A percentile compares a stretch with the other conserved stretches of the same genome.
Evolutionary conservation across 2,113 vertebrate genomes (phyloP).

Genomic region (Bungarus multicinctus): DNA sequence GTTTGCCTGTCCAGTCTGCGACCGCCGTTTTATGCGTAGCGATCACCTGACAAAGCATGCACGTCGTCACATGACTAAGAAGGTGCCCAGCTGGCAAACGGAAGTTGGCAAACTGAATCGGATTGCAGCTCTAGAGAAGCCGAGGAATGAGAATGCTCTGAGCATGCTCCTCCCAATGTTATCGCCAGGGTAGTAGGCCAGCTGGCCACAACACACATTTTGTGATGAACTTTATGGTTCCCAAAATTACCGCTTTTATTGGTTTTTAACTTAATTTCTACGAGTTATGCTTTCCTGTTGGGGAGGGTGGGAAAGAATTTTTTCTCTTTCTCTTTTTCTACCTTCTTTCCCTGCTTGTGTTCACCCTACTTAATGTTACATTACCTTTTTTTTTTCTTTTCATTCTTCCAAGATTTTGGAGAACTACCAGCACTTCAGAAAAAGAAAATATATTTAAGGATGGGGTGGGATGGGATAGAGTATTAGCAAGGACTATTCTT

Average conservation of each 20-base stretch:
- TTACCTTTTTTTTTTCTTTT: not conserved
- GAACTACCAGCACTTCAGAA: slow-evolving; percentile 71
- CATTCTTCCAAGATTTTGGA: slow-evolving; percentile 24
- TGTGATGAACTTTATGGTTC: not conserved
- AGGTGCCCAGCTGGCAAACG: slow-evolving; percentile 80
- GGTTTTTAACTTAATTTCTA: not conserved
- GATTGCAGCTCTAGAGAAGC: slow-evolving; percentile 60
- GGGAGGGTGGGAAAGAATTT: not conserved
- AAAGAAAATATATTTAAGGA: slow-evolving; percentile 29
- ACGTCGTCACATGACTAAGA: slow-evolving; percentile 85
- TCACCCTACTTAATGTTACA: not conserved
- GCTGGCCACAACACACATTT: not conserved
- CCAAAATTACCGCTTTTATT: not conserved
- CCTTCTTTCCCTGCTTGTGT: not conserved
- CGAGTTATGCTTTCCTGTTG: slow-evolving; percentile 26
- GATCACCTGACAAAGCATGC: slow-evolving; percentile 97
- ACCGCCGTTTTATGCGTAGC: slow-evolving; percentile 96
- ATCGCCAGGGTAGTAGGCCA: slow-evolving; percentile 30
- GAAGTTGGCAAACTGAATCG: slow-evolving; percentile 78
- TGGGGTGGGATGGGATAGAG: not conserved
- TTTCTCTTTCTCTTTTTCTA: not conserved
- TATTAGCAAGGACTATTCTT: slow-evolving; percentile 58
- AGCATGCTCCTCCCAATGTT: slow-evolving; percentile 68
- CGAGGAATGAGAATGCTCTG: slow-evolving; percentile 58
- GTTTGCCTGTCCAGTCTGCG: slow-evolving; percentile 88